Base-by-base conservation (phyloP, 2,888 invertebrate genomes). In the Dryococelus australis region DNA sequence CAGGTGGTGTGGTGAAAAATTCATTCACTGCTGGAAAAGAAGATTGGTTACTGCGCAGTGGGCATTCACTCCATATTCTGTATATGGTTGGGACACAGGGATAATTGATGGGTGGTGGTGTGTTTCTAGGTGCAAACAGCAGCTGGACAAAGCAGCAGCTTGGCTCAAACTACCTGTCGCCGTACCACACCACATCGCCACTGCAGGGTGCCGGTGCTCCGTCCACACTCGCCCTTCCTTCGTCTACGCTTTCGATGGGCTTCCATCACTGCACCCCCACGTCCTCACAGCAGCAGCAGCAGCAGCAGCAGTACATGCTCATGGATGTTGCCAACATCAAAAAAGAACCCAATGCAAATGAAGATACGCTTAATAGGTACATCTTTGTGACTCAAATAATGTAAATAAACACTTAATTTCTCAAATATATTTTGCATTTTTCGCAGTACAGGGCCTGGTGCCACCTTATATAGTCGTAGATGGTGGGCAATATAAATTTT, bases 341-440 rank as follows among this genome's bases (percentile, higher is more conserved):
- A 87, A 87, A 87, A 53, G 88, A 88, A 84, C 86, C 87, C 43
- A 65, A 65, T 24, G 86, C 53, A 9, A 47, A 87, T 47, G 88
- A 88, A 85, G 81, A 85, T 88, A 86, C 86, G 86, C 88, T 88
- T 87, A 88, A 87, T 79, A 88, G 87, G 88, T 88, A 65, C n/a
- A 47, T 10, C 35, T 35, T 35, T 35, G 1, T 35, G 1, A 35
- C 4, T 35, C 35, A 35, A 35, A 35, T 35, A 1, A 35, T 35
- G 35, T 35, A 35, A 35, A 35, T 35, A 35, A 35, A 35, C 35
- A 3, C 35, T 35, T 35, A 35, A 35, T 35, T 35, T 35, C 35
- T 35, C 4, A 35, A 3, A 35, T 35, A 35, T 35, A 35, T 35
- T 35, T 35, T 35, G 35, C 35, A 35, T 35, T 35, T 35, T 35